phyloP scores from a whole-genome alignment of 2,113 vertebrate species.

The Carlito syrichta region DNA sequence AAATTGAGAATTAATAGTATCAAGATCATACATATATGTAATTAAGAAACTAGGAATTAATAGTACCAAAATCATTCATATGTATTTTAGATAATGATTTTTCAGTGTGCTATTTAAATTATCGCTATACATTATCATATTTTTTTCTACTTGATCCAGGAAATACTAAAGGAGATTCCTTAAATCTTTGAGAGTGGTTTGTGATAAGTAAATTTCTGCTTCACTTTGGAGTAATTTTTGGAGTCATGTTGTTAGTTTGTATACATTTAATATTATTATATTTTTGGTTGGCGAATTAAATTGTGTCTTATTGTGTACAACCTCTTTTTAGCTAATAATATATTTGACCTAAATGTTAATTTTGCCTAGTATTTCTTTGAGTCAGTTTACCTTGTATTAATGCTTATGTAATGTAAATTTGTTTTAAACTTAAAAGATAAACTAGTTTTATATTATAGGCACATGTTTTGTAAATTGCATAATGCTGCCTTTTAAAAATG shows the following conservation, averaged over 20 bases:
- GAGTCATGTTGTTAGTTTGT: background rate
- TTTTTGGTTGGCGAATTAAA: background rate
- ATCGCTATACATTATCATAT: background rate
- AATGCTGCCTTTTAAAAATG: background rate
- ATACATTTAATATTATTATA: background rate
- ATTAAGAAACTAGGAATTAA: background rate
- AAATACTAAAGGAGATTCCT: background rate
- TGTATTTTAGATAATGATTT: background rate
- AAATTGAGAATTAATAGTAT: background rate
- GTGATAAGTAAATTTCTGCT: background rate
- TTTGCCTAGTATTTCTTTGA: background rate
- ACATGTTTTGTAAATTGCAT: background rate
- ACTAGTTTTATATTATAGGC: background rate
- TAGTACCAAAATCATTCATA: background rate
- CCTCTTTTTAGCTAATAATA: background rate
- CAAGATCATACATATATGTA: background rate
- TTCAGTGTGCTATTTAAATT: background rate
- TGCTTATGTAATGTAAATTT: background rate
- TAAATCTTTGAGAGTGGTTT: background rate
- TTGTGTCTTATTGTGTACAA: background rate
- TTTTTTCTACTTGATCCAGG: background rate
- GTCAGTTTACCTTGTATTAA: background rate
- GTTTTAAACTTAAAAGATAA: background rate
- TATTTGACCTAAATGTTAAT: background rate
- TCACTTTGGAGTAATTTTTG: background rate